Evolutionary conservation across 2,888 invertebrate species (phyloP).

Genomic region (Mantis religiosa): DNA sequence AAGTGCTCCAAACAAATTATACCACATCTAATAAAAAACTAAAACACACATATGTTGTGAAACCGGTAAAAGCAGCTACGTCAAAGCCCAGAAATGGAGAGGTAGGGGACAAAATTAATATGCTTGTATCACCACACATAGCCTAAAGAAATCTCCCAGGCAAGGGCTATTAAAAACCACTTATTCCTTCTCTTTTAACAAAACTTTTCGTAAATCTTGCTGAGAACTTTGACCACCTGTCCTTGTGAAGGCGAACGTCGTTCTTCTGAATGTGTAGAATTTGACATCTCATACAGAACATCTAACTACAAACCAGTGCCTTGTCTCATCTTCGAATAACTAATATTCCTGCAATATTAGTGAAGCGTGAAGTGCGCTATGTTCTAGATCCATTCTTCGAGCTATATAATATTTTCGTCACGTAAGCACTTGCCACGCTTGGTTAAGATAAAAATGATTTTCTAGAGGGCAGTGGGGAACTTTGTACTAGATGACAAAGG

Average conservation of each 20-base stretch:
- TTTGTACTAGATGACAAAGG: not conserved
- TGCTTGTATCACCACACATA: too few relatives aligned
- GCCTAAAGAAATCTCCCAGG: too few relatives aligned
- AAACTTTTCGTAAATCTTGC: not conserved
- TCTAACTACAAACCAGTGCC: too few relatives aligned
- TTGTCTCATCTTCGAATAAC: too few relatives aligned
- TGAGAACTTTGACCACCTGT: not conserved
- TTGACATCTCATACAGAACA: not conserved
- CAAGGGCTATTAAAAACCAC: too few relatives aligned
- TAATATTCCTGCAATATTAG: not conserved
- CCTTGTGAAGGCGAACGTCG: not conserved
- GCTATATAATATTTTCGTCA: not conserved
- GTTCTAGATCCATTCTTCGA: not conserved
- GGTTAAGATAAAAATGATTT: not conserved
- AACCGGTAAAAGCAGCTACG: too few relatives aligned
- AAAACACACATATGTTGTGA: too few relatives aligned
- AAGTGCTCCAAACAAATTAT: too few relatives aligned
- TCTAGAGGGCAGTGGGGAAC: not conserved
- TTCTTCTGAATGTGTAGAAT: not conserved
- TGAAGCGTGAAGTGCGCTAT: not conserved
- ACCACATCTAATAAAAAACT: too few relatives aligned
- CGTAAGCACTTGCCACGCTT: not conserved
- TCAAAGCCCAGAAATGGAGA: too few relatives aligned
- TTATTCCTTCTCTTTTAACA: not conserved
- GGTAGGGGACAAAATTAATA: too few relatives aligned